Evolutionary conservation across 2,797 vertebrate genomes (phyloP).

Genomic region (Aulostomus chinensis): DNA sequence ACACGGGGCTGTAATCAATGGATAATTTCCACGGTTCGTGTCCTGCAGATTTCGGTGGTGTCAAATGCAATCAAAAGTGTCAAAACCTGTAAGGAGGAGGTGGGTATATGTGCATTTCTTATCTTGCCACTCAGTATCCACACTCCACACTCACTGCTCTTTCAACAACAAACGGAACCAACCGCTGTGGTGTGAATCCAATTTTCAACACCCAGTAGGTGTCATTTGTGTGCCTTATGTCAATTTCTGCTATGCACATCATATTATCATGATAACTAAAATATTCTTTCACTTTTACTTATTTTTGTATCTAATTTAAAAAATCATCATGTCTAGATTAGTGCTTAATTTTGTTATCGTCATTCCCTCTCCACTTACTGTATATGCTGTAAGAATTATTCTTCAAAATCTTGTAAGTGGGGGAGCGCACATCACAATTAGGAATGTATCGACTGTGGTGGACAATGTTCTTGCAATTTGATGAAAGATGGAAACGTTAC

Average conservation of each 20-base stretch:
- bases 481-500: too few relatives aligned
- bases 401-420: too few relatives aligned
- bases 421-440: too few relatives aligned
- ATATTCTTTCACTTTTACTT: slow-evolving; percentile 22
- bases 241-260: slow-evolving; percentile 46
- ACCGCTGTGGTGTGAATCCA: slow-evolving; percentile 65
- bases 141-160: slow-evolving; percentile 40
- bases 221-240: slow-evolving; percentile 56
- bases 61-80: slow-evolving; percentile 74
- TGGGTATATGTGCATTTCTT: slow-evolving; percentile 9
- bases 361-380: too few relatives aligned
- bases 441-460: too few relatives aligned
- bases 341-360: too few relatives aligned
- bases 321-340: slow-evolving; percentile 1
- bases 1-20: slow-evolving; percentile 68
- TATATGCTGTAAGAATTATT: too few relatives aligned
- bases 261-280: slow-evolving; percentile 49
- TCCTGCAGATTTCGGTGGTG: slow-evolving; percentile 64
- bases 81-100: slow-evolving; percentile 55
- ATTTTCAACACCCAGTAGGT: slow-evolving; percentile 66
- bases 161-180: slow-evolving; percentile 65
- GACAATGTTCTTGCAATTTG: too few relatives aligned
- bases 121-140: slow-evolving; percentile 54
- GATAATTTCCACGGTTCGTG: slow-evolving; percentile 69
- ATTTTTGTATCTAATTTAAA: slow-evolving; percentile 14